phyloP scores from a whole-genome alignment of 1,140 invertebrate genomes.

The Coptotermes formosanus region DNA sequence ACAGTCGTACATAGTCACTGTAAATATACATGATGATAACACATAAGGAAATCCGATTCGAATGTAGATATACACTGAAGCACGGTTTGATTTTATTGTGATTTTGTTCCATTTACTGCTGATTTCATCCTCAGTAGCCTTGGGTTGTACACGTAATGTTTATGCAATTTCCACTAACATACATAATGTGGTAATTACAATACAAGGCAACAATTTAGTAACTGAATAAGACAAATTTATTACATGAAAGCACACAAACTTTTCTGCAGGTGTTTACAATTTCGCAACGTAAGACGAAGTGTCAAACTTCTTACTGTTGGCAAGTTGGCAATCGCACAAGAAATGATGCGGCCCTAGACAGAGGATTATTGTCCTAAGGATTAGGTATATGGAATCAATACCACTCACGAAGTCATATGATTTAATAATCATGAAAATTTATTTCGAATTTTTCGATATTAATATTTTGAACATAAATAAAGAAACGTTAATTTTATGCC shows the following conservation, averaged over 20 bases:
- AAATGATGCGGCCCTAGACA: constrained; percentile 17
- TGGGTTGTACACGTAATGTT: not conserved
- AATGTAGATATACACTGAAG: not conserved
- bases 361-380: constrained; percentile 9
- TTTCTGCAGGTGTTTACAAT: constrained; percentile 11
- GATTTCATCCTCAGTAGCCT: constrained; percentile 4
- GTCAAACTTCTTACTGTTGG: constrained; percentile 9
- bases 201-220: not conserved
- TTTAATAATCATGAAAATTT: not conserved
- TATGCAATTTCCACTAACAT: not conserved
- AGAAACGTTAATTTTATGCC: not conserved
- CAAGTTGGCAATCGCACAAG: constrained; percentile 6
- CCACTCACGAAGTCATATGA: not conserved
- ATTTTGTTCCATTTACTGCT: constrained; percentile 2
- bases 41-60: not conserved
- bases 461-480: not conserved
- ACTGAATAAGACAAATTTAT: not conserved
- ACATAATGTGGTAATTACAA: not conserved
- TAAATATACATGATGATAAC: not conserved
- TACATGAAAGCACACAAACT: not conserved
- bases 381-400: not conserved
- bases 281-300: not conserved
- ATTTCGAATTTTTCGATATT: not conserved
- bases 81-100: not conserved
- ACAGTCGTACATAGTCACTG: not conserved